A percentile compares a stretch with the other conserved stretches of the same genome.
Conservation (phyloP, 2,888 invertebrate species). For the Epinotia brunnichana region DNA sequence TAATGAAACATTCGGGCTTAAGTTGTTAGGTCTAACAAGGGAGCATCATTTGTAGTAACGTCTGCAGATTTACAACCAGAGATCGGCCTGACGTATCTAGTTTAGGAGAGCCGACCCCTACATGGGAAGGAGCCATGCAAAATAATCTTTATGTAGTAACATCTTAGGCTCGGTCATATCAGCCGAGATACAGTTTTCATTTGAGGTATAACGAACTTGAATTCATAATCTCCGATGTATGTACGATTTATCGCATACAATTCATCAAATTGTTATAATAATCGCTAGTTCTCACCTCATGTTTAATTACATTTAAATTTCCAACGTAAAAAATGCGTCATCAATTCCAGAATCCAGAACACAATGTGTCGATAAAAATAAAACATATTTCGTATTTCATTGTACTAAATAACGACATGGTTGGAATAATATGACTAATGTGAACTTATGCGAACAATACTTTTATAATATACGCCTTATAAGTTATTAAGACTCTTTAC, state of each 20-base stretch:
- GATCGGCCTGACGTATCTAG: too few relatives aligned
- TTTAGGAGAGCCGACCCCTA: too few relatives aligned
- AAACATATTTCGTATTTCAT: slow-evolving; percentile 5
- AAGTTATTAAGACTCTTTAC: slow-evolving; percentile 51
- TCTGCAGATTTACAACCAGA: too few relatives aligned
- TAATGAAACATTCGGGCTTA: too few relatives aligned
- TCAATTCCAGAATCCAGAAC: not conserved
- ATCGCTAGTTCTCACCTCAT: not conserved
- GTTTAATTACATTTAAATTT: too few relatives aligned
- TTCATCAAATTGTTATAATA: not conserved
- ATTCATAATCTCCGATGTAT: not conserved
- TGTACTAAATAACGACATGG: not conserved
- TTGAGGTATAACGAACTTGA: not conserved
- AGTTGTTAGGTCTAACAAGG: too few relatives aligned
- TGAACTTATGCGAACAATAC: slow-evolving; percentile 18
- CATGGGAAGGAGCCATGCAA: too few relatives aligned
- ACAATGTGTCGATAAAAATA: not conserved
- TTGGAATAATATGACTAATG: slow-evolving; percentile 7
- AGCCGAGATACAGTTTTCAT: not conserved
- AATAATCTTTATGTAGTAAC: too few relatives aligned
- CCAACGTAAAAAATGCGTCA: not conserved
- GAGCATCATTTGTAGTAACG: too few relatives aligned
- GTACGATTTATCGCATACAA: not conserved
- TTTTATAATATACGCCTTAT: slow-evolving; percentile 50
- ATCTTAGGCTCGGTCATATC: not conserved